Base-by-base conservation (phyloP, 2,797 vertebrate genomes). In the Phoeniculus purpureus region DNA sequence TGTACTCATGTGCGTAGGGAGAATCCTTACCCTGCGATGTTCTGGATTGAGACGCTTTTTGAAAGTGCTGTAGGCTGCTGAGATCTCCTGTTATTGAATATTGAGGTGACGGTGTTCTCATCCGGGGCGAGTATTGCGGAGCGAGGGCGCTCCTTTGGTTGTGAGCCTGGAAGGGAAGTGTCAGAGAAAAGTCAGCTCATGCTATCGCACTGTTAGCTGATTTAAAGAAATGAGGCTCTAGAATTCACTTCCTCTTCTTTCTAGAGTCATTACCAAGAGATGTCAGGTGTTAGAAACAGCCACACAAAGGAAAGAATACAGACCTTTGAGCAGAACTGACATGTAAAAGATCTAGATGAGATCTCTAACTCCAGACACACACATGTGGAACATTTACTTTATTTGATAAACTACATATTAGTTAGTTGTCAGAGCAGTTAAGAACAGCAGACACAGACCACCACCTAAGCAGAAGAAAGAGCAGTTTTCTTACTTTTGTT, bases 31-130 rank as follows among this genome's bases (percentile, higher is more conserved):
- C 98, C 99, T 79, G 99, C 98, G 29, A 99, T 99, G 97, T 99
- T 99, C 97, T 98, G 99, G 93, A 99, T 99, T 17, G 99, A 99
- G 85, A 99, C 97, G 76, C 99, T 99, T 97, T 99, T 99, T 15
- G 99, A 99, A 81, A 99, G 98, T 3, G 98, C 98, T 82, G 98
- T 93, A 12, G 97, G 97, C 89, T 98, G 99, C 48, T 98, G 94
- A 80, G 99, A 98, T 85, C 99, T 98, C 70, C 99, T 97, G 31
- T 97, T 97, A 5, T 91, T 92, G 70, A 98, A 94, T 51, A 96
- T 31, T 10, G 97, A 94, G 81, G 98, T 74, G 7, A 97, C 56
- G 0, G 97, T 88, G 90, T 94, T 96, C 23, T 99, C 99, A 3
- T 99, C 99, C 0, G 98, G 98, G 58, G 98, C 82, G 47, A 99